Evolutionary conservation across 2,888 invertebrate species (phyloP).

Genomic region (Drosophila limbata): DNA sequence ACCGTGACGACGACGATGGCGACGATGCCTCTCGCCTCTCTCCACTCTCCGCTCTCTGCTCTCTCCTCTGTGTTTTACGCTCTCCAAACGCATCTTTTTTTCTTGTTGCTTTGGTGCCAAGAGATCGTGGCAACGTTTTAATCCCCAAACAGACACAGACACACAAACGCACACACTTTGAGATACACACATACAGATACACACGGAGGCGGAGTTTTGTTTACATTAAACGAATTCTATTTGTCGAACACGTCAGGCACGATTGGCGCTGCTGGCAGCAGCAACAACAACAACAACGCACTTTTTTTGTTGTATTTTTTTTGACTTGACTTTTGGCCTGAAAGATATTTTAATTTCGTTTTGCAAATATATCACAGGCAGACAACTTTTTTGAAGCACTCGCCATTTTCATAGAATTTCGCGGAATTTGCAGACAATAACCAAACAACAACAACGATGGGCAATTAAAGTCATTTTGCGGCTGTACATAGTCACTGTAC

Average conservation of each 20-base stretch:
- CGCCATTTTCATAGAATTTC: slow-evolving; percentile 70
- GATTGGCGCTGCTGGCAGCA: slow-evolving; percentile 64
- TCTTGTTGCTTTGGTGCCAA: slow-evolving; percentile 41
- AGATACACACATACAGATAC: slow-evolving; percentile 40
- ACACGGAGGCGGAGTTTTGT: slow-evolving; percentile 84
- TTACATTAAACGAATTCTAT: slow-evolving; percentile 82
- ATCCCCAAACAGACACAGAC: slow-evolving; percentile 59
- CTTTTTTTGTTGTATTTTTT: slow-evolving; percentile 33
- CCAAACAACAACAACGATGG: slow-evolving; percentile 26
- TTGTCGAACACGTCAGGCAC: slow-evolving; percentile 77
- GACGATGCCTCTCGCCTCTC: slow-evolving; percentile 42
- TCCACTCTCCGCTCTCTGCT: slow-evolving; percentile 11
- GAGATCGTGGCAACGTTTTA: slow-evolving; percentile 67
- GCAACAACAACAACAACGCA: slow-evolving; percentile 35
- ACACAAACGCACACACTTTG: slow-evolving; percentile 8
- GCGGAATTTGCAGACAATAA: slow-evolving; percentile 60
- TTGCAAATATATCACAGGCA: slow-evolving; percentile 48
- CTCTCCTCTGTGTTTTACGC: slow-evolving; percentile 15
- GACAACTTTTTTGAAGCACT: slow-evolving; percentile 57
- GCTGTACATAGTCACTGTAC: slow-evolving; percentile 14
- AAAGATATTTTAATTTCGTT: slow-evolving; percentile 82
- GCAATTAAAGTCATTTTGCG: slow-evolving; percentile 50
- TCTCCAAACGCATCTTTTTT: slow-evolving; percentile 36
- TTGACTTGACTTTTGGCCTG: slow-evolving; percentile 57
- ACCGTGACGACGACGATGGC: slow-evolving; percentile 73